Percentiles rank a stretch among this genome's conserved stretches.
These are phyloP conservation scores for Dryomyza anilis DNA, from an alignment of 2,888 invertebrate species.

Conservation along the genomic window DNA sequence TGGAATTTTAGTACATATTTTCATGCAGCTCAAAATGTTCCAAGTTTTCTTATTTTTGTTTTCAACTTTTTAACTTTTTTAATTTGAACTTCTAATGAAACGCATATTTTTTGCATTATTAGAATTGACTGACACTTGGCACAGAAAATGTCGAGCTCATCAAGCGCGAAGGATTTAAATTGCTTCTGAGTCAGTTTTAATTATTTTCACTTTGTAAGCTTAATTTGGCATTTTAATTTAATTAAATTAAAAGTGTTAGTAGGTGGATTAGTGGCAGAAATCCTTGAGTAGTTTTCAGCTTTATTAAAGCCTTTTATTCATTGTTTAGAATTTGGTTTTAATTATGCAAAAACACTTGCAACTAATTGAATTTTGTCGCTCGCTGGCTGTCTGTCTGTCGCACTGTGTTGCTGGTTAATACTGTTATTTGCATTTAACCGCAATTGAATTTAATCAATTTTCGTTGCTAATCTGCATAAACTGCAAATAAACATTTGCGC, in stretches of 20 bases:
- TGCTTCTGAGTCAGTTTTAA: slow-evolving; percentile 18
- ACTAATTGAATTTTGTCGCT: slow-evolving; percentile 18
- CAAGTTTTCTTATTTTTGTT: slow-evolving; percentile 13
- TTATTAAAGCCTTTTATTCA: too few species aligned
- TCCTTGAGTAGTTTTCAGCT: neutral
- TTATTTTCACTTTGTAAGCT: slow-evolving; percentile 16
- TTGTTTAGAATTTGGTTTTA: too few species aligned
- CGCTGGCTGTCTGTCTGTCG: neutral
- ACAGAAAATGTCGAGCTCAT: slow-evolving; percentile 15
- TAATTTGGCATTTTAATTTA: slow-evolving; percentile 9
- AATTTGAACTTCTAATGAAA: slow-evolving; percentile 33
- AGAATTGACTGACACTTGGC: slow-evolving; percentile 32
- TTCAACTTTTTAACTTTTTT: too few species aligned
- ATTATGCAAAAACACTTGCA: slow-evolving; percentile 23
- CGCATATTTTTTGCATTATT: slow-evolving; percentile 35
- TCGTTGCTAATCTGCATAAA: slow-evolving; percentile 16
- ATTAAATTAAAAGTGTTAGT: slow-evolving; percentile 6
- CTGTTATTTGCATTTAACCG: slow-evolving; percentile 22
- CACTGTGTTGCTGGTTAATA: slow-evolving; percentile 12
- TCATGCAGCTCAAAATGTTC: neutral
- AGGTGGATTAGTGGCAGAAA: neutral
- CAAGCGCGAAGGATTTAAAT: slow-evolving; percentile 23
- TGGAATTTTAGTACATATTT: slow-evolving; percentile 26
- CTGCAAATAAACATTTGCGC: neutral
- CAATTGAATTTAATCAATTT: slow-evolving; percentile 25